Evolutionary conservation across 2,888 invertebrate genomes (phyloP).

Genomic region (Phasia obesa): DNA sequence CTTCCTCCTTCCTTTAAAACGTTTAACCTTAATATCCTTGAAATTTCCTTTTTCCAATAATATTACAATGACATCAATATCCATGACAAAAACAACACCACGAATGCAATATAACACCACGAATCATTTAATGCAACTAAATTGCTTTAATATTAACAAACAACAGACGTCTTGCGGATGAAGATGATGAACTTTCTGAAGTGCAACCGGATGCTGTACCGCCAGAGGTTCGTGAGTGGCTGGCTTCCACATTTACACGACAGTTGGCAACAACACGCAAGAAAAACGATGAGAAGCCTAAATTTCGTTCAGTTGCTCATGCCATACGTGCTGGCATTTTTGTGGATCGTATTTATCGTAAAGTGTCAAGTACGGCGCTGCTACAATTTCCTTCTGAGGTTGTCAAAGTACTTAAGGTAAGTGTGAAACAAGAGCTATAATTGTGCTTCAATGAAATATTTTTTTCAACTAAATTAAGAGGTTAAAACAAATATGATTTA

Average conservation of each 20-base stretch:
- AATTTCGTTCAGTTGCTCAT: slow-evolving; percentile 97
- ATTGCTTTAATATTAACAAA: slow-evolving; percentile 21
- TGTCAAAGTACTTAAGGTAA: slow-evolving; percentile 92
- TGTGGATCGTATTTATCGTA: slow-evolving; percentile 95
- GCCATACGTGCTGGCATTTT: slow-evolving; percentile 98
- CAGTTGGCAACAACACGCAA: slow-evolving; percentile 91
- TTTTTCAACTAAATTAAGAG: too few species aligned
- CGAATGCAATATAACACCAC: too few species aligned
- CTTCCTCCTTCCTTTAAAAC: slow-evolving; percentile 51
- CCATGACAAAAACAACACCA: too few species aligned
- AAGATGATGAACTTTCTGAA: slow-evolving; percentile 97
- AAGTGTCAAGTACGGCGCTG: slow-evolving; percentile 89
- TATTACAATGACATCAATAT: slow-evolving; percentile 20
- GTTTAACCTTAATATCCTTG: slow-evolving; percentile 58
- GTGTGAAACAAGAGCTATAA: slow-evolving; percentile 66
- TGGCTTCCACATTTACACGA: slow-evolving; percentile 97
- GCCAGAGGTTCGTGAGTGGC: slow-evolving; percentile 97
- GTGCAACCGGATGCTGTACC: slow-evolving; percentile 98
- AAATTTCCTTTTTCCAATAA: slow-evolving; percentile 58
- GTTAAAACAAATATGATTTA: too few species aligned
- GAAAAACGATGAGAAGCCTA: slow-evolving; percentile 91
- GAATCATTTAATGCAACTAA: slow-evolving; percentile 20
- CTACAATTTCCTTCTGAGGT: slow-evolving; percentile 95
- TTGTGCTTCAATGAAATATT: too few species aligned
- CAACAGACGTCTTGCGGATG: slow-evolving; percentile 90